Evolutionary conservation across 1,140 invertebrate genomes (phyloP), one percentile per base, ranked within the genome.

Genomic region (Lepidurus couesii): DNA sequence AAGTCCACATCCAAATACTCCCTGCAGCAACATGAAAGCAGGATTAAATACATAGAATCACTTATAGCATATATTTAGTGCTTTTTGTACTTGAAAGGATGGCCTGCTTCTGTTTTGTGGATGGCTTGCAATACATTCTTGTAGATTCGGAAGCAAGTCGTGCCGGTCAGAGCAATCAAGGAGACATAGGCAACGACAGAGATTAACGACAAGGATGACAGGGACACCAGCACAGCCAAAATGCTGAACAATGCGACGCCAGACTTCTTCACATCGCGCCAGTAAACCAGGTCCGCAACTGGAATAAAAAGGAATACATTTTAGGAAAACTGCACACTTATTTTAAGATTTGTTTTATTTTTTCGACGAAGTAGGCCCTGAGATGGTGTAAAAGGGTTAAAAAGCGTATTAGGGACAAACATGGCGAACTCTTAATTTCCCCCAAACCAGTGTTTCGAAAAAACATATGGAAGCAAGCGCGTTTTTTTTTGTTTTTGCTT

Each of bases 211-310:
- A 94, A 96, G 86, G 92, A 94, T 82, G 95, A 92, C 85, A 98
- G 90, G 81, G 95, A 95, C 84, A 98, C 87, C 80, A 98, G 91
- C 81, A 96, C 89, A 81, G 91, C 89, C 81, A 98, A 88, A 80
- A 93, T 90, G 81, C 90, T 90, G 82, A 93, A 95, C 86, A 98
- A 95, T 65, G 96, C 95, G 83, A 93, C 90, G 79, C 94, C 96
- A 78, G 95, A 95, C 85, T 95, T 95, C 87, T 94, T 95, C 79
- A 95, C 92, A 88, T 96, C 93, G 81, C 95, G 90, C 97, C 97
- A 99, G 87, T 98, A 98, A 84, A 99, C 92, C 84, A 99, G 88
- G 83, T 96, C 94, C 85, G 95, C 92, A 88, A 98, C 95, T 97
- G 88, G 11, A 92, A 92, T 82, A 77, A 83, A 82, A 84, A 84